Base-by-base conservation (phyloP, 2,888 invertebrate species). In the Pyrgus malvae region DNA sequence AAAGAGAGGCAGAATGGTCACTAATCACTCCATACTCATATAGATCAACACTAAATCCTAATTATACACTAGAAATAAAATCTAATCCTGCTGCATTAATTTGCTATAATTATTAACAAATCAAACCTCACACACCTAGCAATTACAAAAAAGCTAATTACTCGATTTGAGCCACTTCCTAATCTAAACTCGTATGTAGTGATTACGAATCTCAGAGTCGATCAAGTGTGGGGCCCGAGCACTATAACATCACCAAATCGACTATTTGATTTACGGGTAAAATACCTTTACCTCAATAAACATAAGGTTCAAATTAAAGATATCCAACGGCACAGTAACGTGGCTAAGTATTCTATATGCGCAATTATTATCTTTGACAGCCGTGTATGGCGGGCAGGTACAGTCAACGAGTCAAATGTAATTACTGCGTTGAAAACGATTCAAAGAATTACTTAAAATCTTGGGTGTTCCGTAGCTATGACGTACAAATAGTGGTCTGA, bases 331-430 rank as follows among this genome's bases (percentile, higher is more conserved):
- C 72, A 80, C 72, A 69, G 53, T 60, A 62, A 61, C 55, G 71
- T 78, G 74, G 80, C 71, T 70, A 73, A 76, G 74, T 80, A 77
- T 80, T 83, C 78, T 83, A 78, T 83, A 80, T 80, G 74, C 78
- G 82, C 83, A 89, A 87, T 89, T 86, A 88, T 82, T 67, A 78
- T 80, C 78, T 87, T 83, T 85, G 88, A 87, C 88, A 87, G 82
- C 75, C 73, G 68, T 77, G 76, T 80, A 76, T 73, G 69, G 66
- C 63, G 61, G 63, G 62, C 64, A 72, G 69, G 81, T 82, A 85
- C 77, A 78, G 76, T 70, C 73, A 68, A 56, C 67, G 66, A 69
- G 73, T 78, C 69, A 83, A 82, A 71, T 75, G 60, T 49, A 42
- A 54, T 54, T 48, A 54, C 31, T 31, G 12, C 40, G 38, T 41